Base-by-base conservation (phyloP, 1,140 invertebrate species). In the Rhizoglyphus robini region DNA sequence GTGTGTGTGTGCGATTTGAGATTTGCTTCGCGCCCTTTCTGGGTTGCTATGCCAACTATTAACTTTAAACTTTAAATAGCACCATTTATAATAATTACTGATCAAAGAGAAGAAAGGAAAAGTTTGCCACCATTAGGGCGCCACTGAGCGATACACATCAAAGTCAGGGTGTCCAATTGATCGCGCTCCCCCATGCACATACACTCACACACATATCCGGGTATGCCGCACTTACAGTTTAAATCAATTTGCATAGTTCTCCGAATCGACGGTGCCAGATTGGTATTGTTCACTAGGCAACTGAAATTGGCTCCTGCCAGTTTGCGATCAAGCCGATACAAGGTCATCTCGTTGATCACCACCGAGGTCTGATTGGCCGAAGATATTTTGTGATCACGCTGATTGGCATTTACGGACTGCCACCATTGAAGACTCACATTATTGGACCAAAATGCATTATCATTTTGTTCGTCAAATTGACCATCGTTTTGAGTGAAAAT, bases 251-350 rank as follows among this genome's bases (percentile, higher is more conserved):
- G 84, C 20, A 92, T 84, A n/a, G 86, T 85, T 15, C 86, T 81
- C 57, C 84, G 83, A 20, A 88, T 76, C 49, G 86, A 83, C 48
- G 81, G 83, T 31, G 86, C 83, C 27, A 90, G 81, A 70, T 83
- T 80, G 4, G 87, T 90, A 74, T 91, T 91, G 69, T 83, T 79
- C n/a, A 88, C 87, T 73, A 87, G 84, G 73, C 88, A 91, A 46
- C 86, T 88, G 74, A 89, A 87, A 68, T 87, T 84, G 2, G 86
- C 83, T 64, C 86, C 5, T 29, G 30, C 34, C 23, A 11, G 30
- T 41, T 5, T 32, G 23, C 58, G 58, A 32, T 25, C 11, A 15
- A 60, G 8, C 8, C 30, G 20, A 18, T 25, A n/a, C 30, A 60
- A 27, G 58, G n/a, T 13, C 30, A 60, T 25, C 58, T 8, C 30